Percentiles rank a stretch among this genome's conserved stretches.
Conservation (phyloP, 2,113 vertebrate genomes). For the Corvus cornix region DNA sequence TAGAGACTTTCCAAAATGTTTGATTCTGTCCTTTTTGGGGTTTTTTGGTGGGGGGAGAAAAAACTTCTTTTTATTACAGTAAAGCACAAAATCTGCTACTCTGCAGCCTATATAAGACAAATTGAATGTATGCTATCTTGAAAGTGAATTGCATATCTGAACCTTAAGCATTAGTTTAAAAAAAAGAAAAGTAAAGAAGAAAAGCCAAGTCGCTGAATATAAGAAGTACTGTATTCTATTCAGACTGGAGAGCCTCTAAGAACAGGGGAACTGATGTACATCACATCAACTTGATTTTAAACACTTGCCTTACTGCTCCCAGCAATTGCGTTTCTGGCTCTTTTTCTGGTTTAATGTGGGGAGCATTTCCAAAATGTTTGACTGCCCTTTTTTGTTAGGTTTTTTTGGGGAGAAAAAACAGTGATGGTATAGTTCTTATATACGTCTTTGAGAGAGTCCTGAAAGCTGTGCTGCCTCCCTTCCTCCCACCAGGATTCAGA, state of each 20-base stretch:
- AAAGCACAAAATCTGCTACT: neutral
- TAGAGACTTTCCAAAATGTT: neutral
- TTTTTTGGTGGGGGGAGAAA: neutral
- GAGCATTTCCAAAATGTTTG: neutral
- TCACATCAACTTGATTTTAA: neutral
- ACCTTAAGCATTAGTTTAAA: neutral
- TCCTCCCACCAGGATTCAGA: neutral
- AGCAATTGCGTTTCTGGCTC: neutral
- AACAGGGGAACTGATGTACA: neutral
- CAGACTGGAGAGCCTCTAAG: neutral
- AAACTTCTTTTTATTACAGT: neutral
- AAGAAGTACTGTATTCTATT: neutral
- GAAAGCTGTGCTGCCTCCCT: neutral
- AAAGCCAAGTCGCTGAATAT: neutral
- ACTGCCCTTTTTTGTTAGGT: neutral
- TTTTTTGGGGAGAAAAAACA: neutral
- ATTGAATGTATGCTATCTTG: neutral
- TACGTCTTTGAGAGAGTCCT: neutral
- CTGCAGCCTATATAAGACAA: neutral
- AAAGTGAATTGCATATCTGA: neutral
- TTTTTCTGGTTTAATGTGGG: neutral
- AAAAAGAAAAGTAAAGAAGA: neutral
- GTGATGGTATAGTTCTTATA: rapidly evolving
- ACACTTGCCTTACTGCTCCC: neutral
- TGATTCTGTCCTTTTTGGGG: rapidly evolving